phyloP scores from a whole-genome alignment of 2,888 invertebrate species.

The Yponomeuta cagnagella region DNA sequence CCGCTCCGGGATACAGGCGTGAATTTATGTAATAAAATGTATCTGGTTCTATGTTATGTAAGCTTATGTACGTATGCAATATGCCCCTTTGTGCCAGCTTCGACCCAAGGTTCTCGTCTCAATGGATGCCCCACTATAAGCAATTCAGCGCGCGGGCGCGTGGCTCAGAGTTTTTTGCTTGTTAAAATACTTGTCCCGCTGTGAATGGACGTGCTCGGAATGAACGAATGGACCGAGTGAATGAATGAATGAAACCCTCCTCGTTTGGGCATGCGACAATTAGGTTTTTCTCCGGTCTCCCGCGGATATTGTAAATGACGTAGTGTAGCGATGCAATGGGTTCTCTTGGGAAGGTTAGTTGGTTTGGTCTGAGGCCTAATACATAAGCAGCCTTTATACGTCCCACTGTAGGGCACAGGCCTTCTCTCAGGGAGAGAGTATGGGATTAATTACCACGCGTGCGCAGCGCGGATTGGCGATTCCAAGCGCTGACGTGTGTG shows the following conservation, averaged over 20 bases:
- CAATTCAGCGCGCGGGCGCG: background rate
- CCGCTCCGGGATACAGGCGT: too few species aligned
- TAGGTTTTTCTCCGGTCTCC: background rate
- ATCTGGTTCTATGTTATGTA: too few species aligned
- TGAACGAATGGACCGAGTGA: background rate
- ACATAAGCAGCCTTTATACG: too few species aligned
- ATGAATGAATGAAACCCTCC: background rate
- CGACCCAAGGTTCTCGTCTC: background rate
- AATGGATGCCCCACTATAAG: background rate
- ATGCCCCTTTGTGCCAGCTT: too few species aligned
- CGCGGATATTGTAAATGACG: background rate
- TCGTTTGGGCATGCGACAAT: background rate
- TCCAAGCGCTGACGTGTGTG: too few species aligned
- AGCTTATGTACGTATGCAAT: too few species aligned
- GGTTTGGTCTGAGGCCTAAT: too few species aligned
- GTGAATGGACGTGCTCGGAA: background rate
- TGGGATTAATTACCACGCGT: too few species aligned
- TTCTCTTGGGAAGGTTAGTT: background rate
- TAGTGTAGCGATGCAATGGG: background rate
- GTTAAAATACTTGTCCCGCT: conserved; percentile 1
- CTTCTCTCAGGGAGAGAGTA: too few species aligned
- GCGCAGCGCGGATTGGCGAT: too few species aligned
- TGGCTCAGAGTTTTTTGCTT: background rate
- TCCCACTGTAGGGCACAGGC: too few species aligned
- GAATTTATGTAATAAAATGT: too few species aligned